A percentile compares a stretch with the other conserved stretches of the same genome.
phyloP scores from a whole-genome alignment of 2,113 vertebrate genomes.

The Cromileptes altivelis region DNA sequence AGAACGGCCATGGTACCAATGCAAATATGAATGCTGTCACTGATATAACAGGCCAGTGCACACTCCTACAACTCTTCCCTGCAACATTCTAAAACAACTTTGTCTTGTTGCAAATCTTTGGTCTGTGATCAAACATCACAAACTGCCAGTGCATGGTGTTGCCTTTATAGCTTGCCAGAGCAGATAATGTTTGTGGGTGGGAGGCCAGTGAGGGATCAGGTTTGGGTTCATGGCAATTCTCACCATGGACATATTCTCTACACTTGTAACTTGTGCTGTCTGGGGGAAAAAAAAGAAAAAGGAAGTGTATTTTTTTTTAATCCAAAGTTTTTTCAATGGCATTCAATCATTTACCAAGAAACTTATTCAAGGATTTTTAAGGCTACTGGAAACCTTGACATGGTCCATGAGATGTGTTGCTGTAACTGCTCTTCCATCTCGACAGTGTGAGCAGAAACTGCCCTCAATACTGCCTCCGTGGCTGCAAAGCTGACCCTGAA shows the following conservation, averaged over 20 bases:
- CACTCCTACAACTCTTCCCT: no score
- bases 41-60: no score
- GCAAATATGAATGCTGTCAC: no score
- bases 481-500: constrained; percentile 57
- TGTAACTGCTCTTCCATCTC: constrained; percentile 19
- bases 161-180: neutral
- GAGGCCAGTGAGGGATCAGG: constrained; percentile 2
- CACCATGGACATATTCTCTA: neutral
- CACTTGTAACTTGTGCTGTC: neutral
- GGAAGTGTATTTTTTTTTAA: neutral
- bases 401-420: constrained; percentile 6
- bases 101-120: no score
- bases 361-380: constrained; percentile 44
- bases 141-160: no score
- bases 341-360: neutral
- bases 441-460: neutral
- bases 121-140: no score
- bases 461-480: neutral
- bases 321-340: neutral
- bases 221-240: no score
- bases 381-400: constrained; percentile 1
- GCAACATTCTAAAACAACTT: no score
- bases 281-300: neutral
- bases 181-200: neutral
- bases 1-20: no score